Conservation (phyloP, 2,888 invertebrate species). For the Hoplodrina blanda region DNA sequence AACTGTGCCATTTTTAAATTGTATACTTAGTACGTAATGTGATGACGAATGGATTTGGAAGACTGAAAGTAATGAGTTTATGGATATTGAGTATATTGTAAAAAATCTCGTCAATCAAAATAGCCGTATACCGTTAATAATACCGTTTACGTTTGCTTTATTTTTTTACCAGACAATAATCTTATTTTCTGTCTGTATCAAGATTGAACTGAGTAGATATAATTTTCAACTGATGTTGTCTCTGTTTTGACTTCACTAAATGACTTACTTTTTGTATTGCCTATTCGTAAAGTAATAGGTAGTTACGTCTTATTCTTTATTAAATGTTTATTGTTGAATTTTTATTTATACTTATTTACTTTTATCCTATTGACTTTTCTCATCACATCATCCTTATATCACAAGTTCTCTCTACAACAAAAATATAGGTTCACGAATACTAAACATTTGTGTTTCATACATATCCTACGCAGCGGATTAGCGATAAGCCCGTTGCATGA, state of each 20-base stretch:
- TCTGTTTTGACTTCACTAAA: too few species aligned
- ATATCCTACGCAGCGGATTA: too few species aligned
- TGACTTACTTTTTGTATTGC: neutral
- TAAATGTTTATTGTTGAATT: constrained; percentile 23
- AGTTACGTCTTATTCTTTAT: constrained; percentile 6
- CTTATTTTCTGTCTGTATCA: neutral
- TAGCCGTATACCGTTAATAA: too few species aligned
- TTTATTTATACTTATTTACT: constrained; percentile 11
- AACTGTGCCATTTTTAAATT: constrained; percentile 39
- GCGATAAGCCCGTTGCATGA: too few species aligned
- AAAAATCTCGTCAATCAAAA: too few species aligned
- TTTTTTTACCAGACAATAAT: too few species aligned
- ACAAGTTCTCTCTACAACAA: neutral
- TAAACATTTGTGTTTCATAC: too few species aligned
- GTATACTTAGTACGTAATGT: neutral
- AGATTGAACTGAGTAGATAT: neutral
- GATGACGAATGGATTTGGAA: constrained; percentile 12
- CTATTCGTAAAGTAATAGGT: neutral
- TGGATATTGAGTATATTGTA: too few species aligned
- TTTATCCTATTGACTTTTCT: neutral
- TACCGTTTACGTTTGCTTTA: too few species aligned
- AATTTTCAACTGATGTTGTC: too few species aligned
- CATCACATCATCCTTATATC: neutral
- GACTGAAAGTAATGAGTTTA: constrained; percentile 4
- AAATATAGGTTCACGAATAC: too few species aligned